Evolutionary conservation across 2,797 vertebrate species (phyloP).

Genomic region (Microtus agrestis): DNA sequence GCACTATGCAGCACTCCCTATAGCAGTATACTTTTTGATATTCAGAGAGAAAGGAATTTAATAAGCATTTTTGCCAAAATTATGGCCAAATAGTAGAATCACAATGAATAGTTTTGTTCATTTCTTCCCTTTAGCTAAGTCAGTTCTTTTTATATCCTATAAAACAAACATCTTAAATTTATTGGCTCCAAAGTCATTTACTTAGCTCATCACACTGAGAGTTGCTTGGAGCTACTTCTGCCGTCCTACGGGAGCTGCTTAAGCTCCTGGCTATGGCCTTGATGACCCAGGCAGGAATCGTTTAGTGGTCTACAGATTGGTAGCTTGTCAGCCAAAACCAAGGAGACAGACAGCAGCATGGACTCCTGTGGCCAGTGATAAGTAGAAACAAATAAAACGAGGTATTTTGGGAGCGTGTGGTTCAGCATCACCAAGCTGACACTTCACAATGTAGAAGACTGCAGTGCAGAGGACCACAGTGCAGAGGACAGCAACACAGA

Average conservation of each 20-base stretch:
- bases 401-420: neutral
- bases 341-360: too few relatives aligned
- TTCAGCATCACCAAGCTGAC: neutral
- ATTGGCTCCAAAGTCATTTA: neutral
- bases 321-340: neutral
- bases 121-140: neutral
- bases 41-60: neutral
- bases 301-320: neutral
- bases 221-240: neutral
- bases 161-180: slow-evolving; percentile 46
- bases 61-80: slow-evolving; percentile 46
- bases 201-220: neutral
- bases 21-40: slow-evolving; percentile 21
- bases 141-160: neutral
- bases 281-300: neutral
- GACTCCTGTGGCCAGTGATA: neutral
- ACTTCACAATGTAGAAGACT: neutral
- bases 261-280: neutral
- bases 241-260: neutral
- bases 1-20: neutral
- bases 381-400: slow-evolving; percentile 22
- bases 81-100: neutral
- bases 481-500: too few relatives aligned
- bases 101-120: neutral
- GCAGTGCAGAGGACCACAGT: too few relatives aligned